Evolutionary conservation across 2,888 invertebrate species (phyloP), one percentile per base, ranked within the genome.

Genomic region (Lasioglossum leucozonium): DNA sequence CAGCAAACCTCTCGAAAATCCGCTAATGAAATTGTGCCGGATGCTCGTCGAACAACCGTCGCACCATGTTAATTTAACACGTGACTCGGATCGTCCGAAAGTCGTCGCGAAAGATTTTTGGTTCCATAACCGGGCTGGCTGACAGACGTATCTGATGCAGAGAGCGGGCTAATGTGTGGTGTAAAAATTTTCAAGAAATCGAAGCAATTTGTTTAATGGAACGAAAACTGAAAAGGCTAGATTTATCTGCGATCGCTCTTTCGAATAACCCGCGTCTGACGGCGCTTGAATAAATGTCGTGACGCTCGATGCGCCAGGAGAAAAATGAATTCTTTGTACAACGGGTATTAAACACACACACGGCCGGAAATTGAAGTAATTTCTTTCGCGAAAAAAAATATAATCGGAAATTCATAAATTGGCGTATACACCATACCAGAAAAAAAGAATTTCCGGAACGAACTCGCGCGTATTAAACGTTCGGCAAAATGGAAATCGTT

Each of bases 191-290:
- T 16, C 62, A 30, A 6, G 3, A 62, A 30, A 62, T 62, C 62
- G 30, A 62, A 30, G 62, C 62, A 62, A 62, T 62, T 62, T 30
- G 30, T 62, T 62, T 62, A 62, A 62, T 62, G 62, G 62, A 62
- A 62, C 62, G 62, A 16, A 62, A 30, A 62, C 26, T 30, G 62
- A 16, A 62, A 6, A 30, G 62, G 16, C 16, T 6, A 30, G 62
- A 62, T 62, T 62, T 62, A 62, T 62, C 62, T 62, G 62, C 16
- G 62, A 62, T 16, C 26, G 30, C 6, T 6, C 5, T 30, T 62
- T 16, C 11, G 30, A 30, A 62, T 62, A 30, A 13, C 30, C 30
- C 16, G n/a, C 11, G 30, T 62, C 26, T 51, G 62, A 62, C 26
- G 30, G 58, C 13, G 13, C 58, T 16, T 4, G 6, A 62, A 30